A percentile compares a stretch with the other conserved stretches of the same genome.
These are phyloP conservation scores for Styela plicata DNA, from an alignment of 23 tunicate genomes.

Conservation along the genomic window DNA sequence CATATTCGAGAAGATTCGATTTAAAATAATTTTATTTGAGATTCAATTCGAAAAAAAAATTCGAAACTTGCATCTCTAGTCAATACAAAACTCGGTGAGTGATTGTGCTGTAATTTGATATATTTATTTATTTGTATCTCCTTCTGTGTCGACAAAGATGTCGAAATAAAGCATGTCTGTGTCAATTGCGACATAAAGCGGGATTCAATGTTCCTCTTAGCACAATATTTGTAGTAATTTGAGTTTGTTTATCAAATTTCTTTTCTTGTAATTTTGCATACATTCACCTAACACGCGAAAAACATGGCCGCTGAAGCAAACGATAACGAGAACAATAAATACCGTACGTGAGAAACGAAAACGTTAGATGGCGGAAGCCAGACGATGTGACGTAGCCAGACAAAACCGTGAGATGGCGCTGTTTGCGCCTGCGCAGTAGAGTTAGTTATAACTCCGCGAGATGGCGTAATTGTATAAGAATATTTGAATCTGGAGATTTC, in stretches of 20 bases:
- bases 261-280: no score
- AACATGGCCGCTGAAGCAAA: not conserved
- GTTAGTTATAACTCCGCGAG: conserved; percentile 14
- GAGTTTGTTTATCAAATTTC: no score
- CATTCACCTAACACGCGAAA: not conserved
- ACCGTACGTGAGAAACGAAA: not conserved
- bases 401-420: conserved; percentile 10
- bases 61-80: no score
- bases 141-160: no score
- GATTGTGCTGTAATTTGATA: no score
- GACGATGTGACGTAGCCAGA: conserved; percentile 16
- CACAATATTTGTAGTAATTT: no score
- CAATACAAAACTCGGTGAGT: no score
- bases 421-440: conserved; percentile 12
- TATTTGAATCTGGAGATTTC: not conserved
- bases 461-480: conserved; percentile 7
- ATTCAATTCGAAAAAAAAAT: no score
- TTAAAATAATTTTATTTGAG: no score
- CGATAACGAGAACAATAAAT: not conserved
- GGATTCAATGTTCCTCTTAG: not conserved
- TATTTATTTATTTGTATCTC: no score
- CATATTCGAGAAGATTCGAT: no score
- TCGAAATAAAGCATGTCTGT: not conserved
- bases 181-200: not conserved
- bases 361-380: not conserved